Evolutionary conservation across 2,113 vertebrate genomes (phyloP).

Genomic region (Sula dactylatra): DNA sequence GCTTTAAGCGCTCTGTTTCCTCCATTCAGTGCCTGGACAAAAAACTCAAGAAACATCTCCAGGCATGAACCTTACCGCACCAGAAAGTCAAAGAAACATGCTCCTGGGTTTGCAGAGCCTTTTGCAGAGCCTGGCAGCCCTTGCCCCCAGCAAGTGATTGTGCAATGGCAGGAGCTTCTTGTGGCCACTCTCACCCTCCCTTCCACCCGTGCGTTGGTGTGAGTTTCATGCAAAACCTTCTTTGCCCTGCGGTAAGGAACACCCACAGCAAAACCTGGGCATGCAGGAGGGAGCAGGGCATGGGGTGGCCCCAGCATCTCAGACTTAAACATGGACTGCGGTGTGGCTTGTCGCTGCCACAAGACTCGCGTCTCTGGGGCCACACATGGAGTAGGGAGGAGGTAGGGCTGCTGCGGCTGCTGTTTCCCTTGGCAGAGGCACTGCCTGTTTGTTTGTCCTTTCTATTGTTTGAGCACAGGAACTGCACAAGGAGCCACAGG

Average conservation of each 20-base stretch:
- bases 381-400: neutral
- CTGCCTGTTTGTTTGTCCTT: neutral
- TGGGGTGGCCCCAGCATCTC: neutral
- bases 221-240: neutral
- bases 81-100: neutral
- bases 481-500: neutral
- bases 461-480: neutral
- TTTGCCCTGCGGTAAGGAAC: accelerated
- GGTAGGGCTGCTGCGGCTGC: neutral
- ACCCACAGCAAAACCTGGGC: neutral
- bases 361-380: accelerated
- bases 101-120: neutral
- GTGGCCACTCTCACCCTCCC: neutral
- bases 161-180: neutral
- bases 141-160: accelerated
- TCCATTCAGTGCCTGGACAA: neutral
- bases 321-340: accelerated
- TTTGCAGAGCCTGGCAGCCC: neutral
- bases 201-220: neutral
- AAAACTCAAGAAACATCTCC: neutral
- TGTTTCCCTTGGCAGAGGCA: neutral
- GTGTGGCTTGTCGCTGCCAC: neutral
- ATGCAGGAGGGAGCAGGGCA: neutral
- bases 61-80: neutral
- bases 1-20: neutral